Evolutionary conservation across 2,888 invertebrate species (phyloP).

Genomic region (Thalpophila matura): DNA sequence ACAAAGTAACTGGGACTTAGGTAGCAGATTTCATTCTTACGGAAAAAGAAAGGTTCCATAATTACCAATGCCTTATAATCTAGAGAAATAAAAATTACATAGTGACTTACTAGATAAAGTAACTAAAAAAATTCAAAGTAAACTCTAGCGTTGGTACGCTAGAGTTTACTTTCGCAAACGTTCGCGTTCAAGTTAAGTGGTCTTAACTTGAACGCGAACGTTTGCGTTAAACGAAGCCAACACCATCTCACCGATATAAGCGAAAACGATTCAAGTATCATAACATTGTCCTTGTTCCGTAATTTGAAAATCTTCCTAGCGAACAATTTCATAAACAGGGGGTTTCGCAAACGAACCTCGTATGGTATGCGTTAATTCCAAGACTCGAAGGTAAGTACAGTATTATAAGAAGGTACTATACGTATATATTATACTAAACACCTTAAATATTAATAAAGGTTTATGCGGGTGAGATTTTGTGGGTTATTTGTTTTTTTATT

Average conservation of each 20-base stretch:
- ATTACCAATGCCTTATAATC: too few relatives aligned
- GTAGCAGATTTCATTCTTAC: too few relatives aligned
- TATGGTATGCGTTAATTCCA: constrained; percentile 55
- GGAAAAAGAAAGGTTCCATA: too few relatives aligned
- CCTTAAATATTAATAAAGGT: constrained; percentile 49
- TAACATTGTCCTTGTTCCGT: constrained; percentile 54
- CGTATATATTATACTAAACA: constrained; percentile 34
- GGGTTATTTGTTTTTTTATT: constrained; percentile 43
- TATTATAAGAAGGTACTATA: constrained; percentile 38
- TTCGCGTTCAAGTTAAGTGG: too few relatives aligned
- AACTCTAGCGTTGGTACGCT: too few relatives aligned
- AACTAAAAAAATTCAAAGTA: neutral
- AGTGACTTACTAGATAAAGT: neutral
- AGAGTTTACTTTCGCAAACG: too few relatives aligned
- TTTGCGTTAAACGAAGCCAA: constrained; percentile 20
- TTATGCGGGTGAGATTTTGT: constrained; percentile 13
- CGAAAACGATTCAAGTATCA: constrained; percentile 51
- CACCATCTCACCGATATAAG: constrained; percentile 39
- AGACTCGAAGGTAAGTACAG: constrained; percentile 34
- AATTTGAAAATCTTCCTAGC: constrained; percentile 59
- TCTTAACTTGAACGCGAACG: constrained; percentile 10
- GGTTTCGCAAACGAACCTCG: constrained; percentile 39
- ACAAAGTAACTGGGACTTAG: neutral
- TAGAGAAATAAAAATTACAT: too few relatives aligned
- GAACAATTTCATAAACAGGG: constrained; percentile 61